Base-by-base conservation (phyloP, 2,113 vertebrate genomes). In the Chamaea fasciata region DNA sequence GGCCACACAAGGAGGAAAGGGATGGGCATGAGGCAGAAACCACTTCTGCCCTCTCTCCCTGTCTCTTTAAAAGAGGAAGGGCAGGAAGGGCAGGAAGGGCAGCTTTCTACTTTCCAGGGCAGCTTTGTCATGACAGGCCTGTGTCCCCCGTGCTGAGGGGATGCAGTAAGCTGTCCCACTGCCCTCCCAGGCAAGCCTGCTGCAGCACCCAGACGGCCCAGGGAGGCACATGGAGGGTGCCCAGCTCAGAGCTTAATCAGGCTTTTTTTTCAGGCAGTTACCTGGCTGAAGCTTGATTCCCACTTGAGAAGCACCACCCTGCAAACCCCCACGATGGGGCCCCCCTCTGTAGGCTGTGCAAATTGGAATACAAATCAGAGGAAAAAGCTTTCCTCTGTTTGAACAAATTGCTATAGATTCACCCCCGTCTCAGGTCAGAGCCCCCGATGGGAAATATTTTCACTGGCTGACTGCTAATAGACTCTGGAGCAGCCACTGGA, bases 341-440 rank as follows among this genome's bases (percentile, higher is more conserved):
- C 79, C 86, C 89, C 91, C 87, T 23, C 62, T 9, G 22, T 69
- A 97, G 49, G 75, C 92, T 83, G 96, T 97, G 97, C 97, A 98
- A 98, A 98, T 97, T 97, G 97, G 97, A 98, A 98, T 98, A 98
- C 97, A 98, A 98, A 98, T 98, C 97, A 98, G 97, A 98, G 95
- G 95, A 87, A 98, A 98, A 95, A 96, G 95, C 98, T 97, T 96
- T 97, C 96, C 91, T 98, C 97, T 97, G 97, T 98, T 98, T 97
- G 97, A 98, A 98, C 98, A 98, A 98, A 98, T 98, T 98, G 97
- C 97, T 98, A 97, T 98, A 97, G 98, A 98, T 98, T 96, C 98
- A 97, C 98, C 97, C 96, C 96, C 75, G 97, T 98, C 97, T 98
- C 97, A 97, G 98, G 98, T 98, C 98, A 98, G 98, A 97, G 95